These are phyloP conservation scores for Grallaria varia DNA, from an alignment of 2,113 vertebrate species.

Conservation along the genomic window DNA sequence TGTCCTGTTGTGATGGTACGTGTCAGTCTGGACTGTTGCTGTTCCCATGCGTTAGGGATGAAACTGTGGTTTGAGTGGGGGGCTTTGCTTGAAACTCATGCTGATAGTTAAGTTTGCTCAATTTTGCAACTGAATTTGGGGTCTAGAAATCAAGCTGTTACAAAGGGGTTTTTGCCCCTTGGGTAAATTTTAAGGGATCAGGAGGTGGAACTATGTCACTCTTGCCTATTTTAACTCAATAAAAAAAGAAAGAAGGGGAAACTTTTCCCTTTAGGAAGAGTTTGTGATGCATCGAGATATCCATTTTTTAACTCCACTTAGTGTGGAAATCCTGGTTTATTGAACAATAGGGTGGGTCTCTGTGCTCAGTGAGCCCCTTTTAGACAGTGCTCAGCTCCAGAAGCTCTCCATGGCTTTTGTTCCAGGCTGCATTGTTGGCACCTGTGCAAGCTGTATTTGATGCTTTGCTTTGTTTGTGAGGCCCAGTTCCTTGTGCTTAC, in stretches of 20 bases:
- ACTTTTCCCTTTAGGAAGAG: background rate
- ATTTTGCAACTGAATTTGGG: background rate
- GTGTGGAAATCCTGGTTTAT: background rate
- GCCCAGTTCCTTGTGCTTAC: background rate
- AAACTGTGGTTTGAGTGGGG: no score
- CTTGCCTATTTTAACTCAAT: background rate
- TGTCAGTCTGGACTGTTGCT: no score
- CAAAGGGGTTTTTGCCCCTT: background rate
- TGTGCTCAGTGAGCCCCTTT: background rate
- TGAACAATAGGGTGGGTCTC: background rate
- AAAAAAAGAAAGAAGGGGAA: background rate
- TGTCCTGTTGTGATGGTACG: rapidly evolving
- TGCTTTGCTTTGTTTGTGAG: background rate
- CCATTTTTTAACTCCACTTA: background rate
- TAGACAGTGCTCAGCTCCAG: background rate
- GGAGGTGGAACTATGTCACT: background rate
- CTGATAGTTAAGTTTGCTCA: background rate
- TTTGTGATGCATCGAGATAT: background rate
- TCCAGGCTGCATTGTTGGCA: background rate
- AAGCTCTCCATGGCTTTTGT: background rate
- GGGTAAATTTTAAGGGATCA: background rate
- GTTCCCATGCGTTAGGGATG: rapidly evolving
- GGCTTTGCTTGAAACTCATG: background rate
- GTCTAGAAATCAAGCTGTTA: background rate
- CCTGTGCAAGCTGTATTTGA: background rate